phyloP scores from a whole-genome alignment of 2,113 vertebrate species.

The Dipodomys stephensi region DNA sequence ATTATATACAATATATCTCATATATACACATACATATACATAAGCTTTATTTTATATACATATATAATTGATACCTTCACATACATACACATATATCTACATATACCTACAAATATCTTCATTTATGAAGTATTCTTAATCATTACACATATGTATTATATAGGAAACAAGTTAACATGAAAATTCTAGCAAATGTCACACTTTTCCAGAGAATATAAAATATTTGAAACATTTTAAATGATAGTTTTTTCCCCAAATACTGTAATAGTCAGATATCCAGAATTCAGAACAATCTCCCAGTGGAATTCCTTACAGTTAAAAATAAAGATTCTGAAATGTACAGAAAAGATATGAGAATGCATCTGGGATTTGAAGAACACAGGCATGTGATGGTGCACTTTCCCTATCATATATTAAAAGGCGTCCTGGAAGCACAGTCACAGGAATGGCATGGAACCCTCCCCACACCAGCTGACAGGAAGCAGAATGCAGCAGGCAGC shows the following conservation, averaged over 20 bases:
- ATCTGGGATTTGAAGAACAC: neutral
- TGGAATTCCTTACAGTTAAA: neutral
- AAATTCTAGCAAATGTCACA: neutral
- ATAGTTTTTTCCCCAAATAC: neutral
- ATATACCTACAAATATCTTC: no score
- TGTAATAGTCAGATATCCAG: neutral
- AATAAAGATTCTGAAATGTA: neutral
- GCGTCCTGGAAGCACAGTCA: neutral
- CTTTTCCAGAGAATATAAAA: neutral
- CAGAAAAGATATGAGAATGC: neutral
- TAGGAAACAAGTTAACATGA: neutral
- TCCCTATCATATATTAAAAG: neutral
- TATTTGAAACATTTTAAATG: neutral
- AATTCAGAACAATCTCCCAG: conserved; percentile 27
- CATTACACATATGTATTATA: neutral
- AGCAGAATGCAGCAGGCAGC: neutral
- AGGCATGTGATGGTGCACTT: neutral
- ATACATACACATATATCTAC: neutral
- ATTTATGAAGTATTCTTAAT: neutral
- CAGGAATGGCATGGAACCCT: neutral
- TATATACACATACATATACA: neutral
- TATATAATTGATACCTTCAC: neutral
- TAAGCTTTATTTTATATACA: neutral
- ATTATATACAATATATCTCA: no score
- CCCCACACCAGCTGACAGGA: neutral